phyloP scores from a whole-genome alignment of 2,888 invertebrate genomes.

The Papilio protenor region DNA sequence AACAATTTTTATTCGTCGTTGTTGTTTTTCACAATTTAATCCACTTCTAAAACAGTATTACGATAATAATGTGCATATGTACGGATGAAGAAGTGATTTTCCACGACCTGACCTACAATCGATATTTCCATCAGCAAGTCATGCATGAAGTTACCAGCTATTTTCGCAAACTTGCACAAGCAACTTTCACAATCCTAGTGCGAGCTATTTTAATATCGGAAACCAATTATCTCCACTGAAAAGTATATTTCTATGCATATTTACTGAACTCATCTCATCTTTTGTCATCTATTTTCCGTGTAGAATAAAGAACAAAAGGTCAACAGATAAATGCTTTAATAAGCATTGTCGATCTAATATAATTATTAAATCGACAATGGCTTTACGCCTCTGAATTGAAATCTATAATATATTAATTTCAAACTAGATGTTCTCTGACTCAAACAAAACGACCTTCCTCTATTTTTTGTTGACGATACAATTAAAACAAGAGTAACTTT shows the following conservation, averaged over 20 bases:
- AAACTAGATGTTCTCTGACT: background rate
- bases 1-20: background rate
- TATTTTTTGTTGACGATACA: conserved; percentile 3
- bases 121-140: conserved; percentile 38
- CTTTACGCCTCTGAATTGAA: background rate
- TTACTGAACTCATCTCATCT: conserved; percentile 6
- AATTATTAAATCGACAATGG: no score
- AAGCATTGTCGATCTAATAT: no score
- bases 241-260: conserved; percentile 9
- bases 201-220: conserved; percentile 23
- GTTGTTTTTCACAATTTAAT: background rate
- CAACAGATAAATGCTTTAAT: no score
- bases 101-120: conserved; percentile 36
- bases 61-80: background rate
- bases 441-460: conserved; percentile 10
- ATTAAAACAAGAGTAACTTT: background rate
- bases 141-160: conserved; percentile 38
- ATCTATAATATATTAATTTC: conserved; percentile 14
- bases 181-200: conserved; percentile 40
- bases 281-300: conserved; percentile 5
- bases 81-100: conserved; percentile 30
- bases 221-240: conserved; percentile 15
- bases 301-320: conserved; percentile 19
- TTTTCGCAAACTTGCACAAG: conserved; percentile 37
- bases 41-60: background rate